Percentiles rank a stretch among this genome's conserved stretches.
These are phyloP conservation scores for Auanema sp. DNA, from an alignment of 2,888 invertebrate genomes.

Conservation along the genomic window DNA sequence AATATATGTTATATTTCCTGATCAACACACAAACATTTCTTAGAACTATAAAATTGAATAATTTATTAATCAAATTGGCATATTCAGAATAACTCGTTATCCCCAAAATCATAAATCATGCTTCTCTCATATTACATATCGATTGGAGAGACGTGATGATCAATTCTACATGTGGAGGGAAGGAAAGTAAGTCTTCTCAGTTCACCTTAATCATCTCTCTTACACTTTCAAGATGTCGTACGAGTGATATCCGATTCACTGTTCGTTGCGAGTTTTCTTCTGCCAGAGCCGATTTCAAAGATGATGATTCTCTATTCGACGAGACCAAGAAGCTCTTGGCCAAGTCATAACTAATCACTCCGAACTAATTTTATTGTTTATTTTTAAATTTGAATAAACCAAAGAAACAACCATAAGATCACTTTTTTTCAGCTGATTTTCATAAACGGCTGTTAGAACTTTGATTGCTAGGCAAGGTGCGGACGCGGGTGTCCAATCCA, in stretches of 20 bases:
- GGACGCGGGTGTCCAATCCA: too few species aligned
- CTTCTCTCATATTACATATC: conserved; percentile 56
- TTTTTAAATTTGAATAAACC: too few species aligned
- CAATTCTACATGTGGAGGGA: conserved; percentile 54
- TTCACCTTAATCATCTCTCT: neutral
- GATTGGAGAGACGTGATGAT: conserved; percentile 52
- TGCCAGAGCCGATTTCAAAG: conserved; percentile 43
- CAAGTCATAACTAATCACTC: too few species aligned
- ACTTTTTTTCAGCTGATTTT: too few species aligned
- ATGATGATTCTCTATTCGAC: conserved; percentile 50
- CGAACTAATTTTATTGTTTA: too few species aligned
- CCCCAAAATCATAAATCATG: conserved; percentile 47
- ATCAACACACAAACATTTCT: too few species aligned
- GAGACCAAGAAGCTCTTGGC: conserved; percentile 17
- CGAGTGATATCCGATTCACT: conserved; percentile 52
- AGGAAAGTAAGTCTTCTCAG: conserved; percentile 30
- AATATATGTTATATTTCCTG: conserved; percentile 18
- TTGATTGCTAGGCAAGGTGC: too few species aligned
- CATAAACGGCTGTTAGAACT: too few species aligned
- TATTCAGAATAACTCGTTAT: conserved; percentile 31
- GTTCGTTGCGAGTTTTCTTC: conserved; percentile 58
- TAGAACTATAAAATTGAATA: conserved; percentile 21
- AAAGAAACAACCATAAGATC: too few species aligned
- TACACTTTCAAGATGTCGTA: conserved; percentile 37
- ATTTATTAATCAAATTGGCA: neutral